Base-by-base conservation (phyloP, 2,888 invertebrate genomes). In the Callimorpha dominula region DNA sequence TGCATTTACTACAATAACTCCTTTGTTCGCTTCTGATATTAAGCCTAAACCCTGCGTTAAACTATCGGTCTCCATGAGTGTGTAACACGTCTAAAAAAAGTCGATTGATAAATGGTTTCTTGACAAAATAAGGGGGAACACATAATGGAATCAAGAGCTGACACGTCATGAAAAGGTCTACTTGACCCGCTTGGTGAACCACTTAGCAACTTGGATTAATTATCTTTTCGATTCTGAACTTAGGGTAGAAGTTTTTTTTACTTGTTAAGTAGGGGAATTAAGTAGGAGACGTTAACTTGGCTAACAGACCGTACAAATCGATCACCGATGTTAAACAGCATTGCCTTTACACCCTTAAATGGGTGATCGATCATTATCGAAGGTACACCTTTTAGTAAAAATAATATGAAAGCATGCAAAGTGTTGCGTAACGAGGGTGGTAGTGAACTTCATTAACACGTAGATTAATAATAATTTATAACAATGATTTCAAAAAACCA, bases 91-190 rank as follows among this genome's bases (percentile, higher is more conserved):
- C 66, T 66, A 54, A 66, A 20, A 31, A 49, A 74, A 69, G 65
- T 57, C 74, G 68, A 76, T 81, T 84, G 85, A 84, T 79, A 74
- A 78, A 85, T 85, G 78, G 70, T 71, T 80, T 73, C 67, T 78
- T 71, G 60, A 31, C 75, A 67, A 75, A 80, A 77, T 79, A 78
- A 81, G 74, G 70, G 75, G 71, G 65, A 75, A 72, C 70, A 77
- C 68, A 81, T 85, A 83, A 86, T 78, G 73, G 78, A 76, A 79
- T 78, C 79, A 77, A 75, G 73, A 79, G 77, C 77, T 79, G 82
- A 83, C 77, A 71, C 49, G 71, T 68, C 71, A 72, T 78, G 79
- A 76, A 73, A 71, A 75, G 79, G 64, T 65, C 75, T 78, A 76
- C 81, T 84, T 81, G 81, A 82, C 77, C 80, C 71, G 65, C 31